Base-by-base conservation (phyloP, 2,113 vertebrate species). In the Eupsittula cactorum region DNA sequence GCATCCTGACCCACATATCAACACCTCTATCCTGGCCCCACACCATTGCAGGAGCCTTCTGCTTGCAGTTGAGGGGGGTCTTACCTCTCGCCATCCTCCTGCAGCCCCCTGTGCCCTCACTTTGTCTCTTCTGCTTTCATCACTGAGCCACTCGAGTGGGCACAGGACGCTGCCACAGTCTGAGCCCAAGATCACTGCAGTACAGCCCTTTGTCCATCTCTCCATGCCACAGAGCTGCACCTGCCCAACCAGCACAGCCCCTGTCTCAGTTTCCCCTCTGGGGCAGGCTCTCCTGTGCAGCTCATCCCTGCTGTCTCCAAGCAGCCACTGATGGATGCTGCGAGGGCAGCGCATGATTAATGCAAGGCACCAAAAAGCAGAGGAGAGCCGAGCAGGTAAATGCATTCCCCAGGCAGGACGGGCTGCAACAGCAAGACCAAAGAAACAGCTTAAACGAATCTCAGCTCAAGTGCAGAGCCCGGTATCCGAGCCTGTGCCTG, bases 331-430 rank as follows among this genome's bases (percentile, higher is more conserved):
- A 50, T 3, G 83, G 92, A 93, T 75, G 77, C 91, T 63, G 37
- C 11, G 8, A 93, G 74, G 62, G 59, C 78, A 88, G 85, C 3
- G 0, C 80, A 46, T 94, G 94, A 95, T 97, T 97, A 93, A 97
- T 93, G 88, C 88, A 95, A 94, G 75, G 86, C 93, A 82, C 94
- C 91, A 33, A 85, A 94, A 88, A 92, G 87, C 86, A 92, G 86
- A 90, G 9, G 14, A 28, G 90, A 93, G 74, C 33, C 2, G 12
- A 92, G 88, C 90, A 81, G 86, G 78, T 12, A 92, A 95, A 93
- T 17, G 55, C 88, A 37, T 92, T 94, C 95, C 95, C 96, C 50
- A 21, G 64, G 90, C 87, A 90, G 96, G 93, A 95, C 4, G 4
- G 84, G 82, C 88, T 93, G 73, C 77, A 78, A 60, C 49, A 59